Base-by-base conservation (phyloP, 2,113 vertebrate genomes). In the Nicator chloris region DNA sequence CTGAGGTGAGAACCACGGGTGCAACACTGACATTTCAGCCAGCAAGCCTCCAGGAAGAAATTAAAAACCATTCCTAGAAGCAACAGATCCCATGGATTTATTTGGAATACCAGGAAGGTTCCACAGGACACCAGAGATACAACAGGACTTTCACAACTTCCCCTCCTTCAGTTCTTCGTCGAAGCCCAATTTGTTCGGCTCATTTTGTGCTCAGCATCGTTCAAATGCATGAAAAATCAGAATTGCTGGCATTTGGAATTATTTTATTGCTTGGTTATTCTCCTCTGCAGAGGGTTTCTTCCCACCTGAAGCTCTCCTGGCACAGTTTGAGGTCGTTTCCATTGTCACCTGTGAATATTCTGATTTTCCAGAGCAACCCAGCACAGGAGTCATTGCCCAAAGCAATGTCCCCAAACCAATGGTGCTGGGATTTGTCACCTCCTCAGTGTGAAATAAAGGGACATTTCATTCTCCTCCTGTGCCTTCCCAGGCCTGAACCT, bases 11-110 rank as follows among this genome's bases (percentile, higher is more conserved):
- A 47, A 10, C 31, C 3, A 0, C 1, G 11, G 42, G 19, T 24
- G 56, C 35, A 31, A 18, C 21, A 1, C 0, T 9, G 33, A 4
- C 8, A 26, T 28, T 42, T 42, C 22, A 1, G 30, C 2, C 4
- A 7, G 18, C 23, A 10, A 63, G 33, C 9, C 50, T 11, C n/a
- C 4, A 9, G 15, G 27, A 12, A 9, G 18, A 24, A 18, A 73
- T 26, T 2, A 10, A 33, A 21, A 7, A 8, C 6, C 6, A 2
- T 6, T 13, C 15, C 42, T 2, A 20, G n/a, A 72, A 11, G 7
- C 7, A 5, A 18, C 56, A 53, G 39, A 22, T 24, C 13, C n/a
- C 60, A 2, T 6, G 9, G 2, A 28, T 33, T 13, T 9, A 12
- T 6, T 20, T 15, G 4, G 12, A 56, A 39, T 33, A 7, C 20